A percentile compares a stretch with the other conserved stretches of the same genome.
Evolutionary conservation across 2,797 vertebrate species (phyloP).

Genomic region (Aeoliscus strigatus): DNA sequence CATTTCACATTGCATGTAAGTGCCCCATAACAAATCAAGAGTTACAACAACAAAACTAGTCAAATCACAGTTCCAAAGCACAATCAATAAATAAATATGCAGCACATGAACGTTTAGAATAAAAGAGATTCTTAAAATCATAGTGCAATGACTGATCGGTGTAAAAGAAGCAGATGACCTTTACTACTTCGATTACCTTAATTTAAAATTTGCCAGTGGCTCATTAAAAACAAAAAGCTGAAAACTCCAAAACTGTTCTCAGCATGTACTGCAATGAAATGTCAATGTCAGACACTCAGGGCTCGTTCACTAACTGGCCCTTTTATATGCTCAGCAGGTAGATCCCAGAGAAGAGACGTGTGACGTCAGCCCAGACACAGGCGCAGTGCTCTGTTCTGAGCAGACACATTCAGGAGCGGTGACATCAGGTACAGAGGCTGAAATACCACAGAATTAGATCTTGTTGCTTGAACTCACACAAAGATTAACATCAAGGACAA

Average conservation of each 20-base stretch:
- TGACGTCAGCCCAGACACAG: slow-evolving; percentile 87
- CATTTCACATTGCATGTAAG: slow-evolving; percentile 90
- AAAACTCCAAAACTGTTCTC: slow-evolving; percentile 76
- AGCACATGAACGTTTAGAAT: slow-evolving; percentile 82
- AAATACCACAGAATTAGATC: slow-evolving; percentile 28
- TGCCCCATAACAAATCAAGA: slow-evolving; percentile 90
- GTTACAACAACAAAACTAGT: slow-evolving; percentile 84
- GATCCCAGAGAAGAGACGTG: slow-evolving; percentile 80
- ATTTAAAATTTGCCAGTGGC: slow-evolving; percentile 82
- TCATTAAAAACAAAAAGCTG: slow-evolving; percentile 40
- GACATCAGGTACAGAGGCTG: slow-evolving; percentile 54
- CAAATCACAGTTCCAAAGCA: slow-evolving; percentile 79
- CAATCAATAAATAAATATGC: slow-evolving; percentile 58
- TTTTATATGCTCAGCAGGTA: slow-evolving; percentile 86
- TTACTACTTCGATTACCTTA: slow-evolving; percentile 80
- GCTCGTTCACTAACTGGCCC: slow-evolving; percentile 71
- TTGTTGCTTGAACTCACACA: slow-evolving; percentile 28
- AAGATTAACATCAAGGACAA: slow-evolving; percentile 36
- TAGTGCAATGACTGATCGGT: slow-evolving; percentile 98
- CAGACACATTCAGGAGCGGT: slow-evolving; percentile 75
- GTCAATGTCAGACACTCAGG: slow-evolving; percentile 19
- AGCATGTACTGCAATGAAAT: slow-evolving; percentile 83
- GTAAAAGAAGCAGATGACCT: slow-evolving; percentile 93
- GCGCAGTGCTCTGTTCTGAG: slow-evolving; percentile 81
- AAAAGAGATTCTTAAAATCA: slow-evolving; percentile 89